Conservation (phyloP, 2,113 vertebrate species). For the Cathartes aura region DNA sequence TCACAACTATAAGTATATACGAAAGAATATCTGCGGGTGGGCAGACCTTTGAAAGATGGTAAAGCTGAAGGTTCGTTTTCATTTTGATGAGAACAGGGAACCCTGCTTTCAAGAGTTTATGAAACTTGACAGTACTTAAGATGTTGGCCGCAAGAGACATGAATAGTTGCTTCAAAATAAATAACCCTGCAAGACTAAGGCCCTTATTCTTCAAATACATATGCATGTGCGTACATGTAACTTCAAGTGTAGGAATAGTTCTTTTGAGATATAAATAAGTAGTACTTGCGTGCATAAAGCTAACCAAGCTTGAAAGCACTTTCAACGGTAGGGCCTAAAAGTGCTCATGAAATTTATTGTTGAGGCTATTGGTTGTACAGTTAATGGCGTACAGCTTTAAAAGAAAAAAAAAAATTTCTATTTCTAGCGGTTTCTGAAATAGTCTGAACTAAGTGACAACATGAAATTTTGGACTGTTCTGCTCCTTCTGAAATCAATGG, state of each 20-base stretch:
- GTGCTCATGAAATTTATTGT: not conserved
- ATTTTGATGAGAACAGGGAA: not conserved
- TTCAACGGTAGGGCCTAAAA: not conserved
- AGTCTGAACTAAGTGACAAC: not conserved
- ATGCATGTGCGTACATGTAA: accelerated
- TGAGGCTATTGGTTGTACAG: not conserved
- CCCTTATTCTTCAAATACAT: not conserved
- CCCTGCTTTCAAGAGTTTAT: not conserved
- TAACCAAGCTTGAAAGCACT: not conserved
- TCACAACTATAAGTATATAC: not conserved
- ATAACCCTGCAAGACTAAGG: not conserved
- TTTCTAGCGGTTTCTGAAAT: not conserved
- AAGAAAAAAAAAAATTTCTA: not conserved
- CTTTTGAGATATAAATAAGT: not conserved
- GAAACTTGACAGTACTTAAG: not conserved
- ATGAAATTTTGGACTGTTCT: not conserved
- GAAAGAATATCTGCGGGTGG: not conserved
- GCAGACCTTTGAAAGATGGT: not conserved
- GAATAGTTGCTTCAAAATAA: not conserved
- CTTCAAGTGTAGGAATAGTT: not conserved
- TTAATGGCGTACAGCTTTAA: not conserved
- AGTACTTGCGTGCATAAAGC: not conserved
- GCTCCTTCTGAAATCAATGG: not conserved
- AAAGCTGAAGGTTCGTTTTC: not conserved
- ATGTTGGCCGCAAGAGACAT: not conserved